Conservation (phyloP, 2,888 invertebrate species). For the Aspidapion aeneum region DNA sequence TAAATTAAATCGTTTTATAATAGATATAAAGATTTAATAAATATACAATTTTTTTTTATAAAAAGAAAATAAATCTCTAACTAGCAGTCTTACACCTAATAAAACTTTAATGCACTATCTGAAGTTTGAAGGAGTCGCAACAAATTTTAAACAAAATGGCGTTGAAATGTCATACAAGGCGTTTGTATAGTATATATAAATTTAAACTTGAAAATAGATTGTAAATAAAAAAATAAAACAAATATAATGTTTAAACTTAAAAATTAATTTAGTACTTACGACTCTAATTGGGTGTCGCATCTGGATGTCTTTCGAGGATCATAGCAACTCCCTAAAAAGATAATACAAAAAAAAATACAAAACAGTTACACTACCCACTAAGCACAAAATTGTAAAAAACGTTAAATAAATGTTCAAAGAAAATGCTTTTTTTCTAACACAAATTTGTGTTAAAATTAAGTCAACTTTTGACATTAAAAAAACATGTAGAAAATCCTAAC, state of each 20-base stretch:
- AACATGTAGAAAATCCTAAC: too few relatives aligned
- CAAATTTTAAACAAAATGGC: too few relatives aligned
- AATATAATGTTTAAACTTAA: neutral
- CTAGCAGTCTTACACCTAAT: neutral
- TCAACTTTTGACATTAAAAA: too few relatives aligned
- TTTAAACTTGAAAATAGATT: too few relatives aligned
- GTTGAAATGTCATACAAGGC: too few relatives aligned
- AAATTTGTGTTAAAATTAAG: too few relatives aligned
- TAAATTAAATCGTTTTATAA: neutral
- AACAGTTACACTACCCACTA: neutral
- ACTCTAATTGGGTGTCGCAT: conserved; percentile 63
- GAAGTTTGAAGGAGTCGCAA: too few relatives aligned
- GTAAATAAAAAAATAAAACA: too few relatives aligned
- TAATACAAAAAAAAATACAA: conserved; percentile 13
- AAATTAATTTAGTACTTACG: neutral
- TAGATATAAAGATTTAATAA: neutral
- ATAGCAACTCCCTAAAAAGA: conserved; percentile 75
- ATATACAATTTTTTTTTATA: neutral
- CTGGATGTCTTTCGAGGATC: conserved; percentile 86
- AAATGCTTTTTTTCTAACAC: too few relatives aligned
- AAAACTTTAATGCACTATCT: neutral
- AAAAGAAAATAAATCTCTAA: neutral
- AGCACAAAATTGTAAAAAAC: too few relatives aligned
- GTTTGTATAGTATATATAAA: too few relatives aligned
- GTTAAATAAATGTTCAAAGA: too few relatives aligned